Percentiles rank a stretch among this genome's conserved stretches.
Evolutionary conservation across 1,140 invertebrate species (phyloP).

Genomic region (Orussus abietinus): DNA sequence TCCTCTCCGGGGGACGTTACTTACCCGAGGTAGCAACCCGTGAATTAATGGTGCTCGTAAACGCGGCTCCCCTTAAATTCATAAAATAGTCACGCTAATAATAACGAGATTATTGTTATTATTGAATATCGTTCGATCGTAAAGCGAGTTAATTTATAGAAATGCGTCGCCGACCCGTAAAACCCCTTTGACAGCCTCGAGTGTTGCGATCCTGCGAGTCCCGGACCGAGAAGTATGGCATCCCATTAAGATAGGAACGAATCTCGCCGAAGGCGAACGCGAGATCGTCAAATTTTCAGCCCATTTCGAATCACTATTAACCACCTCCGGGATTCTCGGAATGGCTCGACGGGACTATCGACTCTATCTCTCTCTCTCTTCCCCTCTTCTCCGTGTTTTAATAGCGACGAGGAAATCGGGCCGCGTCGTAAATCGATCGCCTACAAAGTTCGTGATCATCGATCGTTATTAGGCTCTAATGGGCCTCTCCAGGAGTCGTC

Average conservation of each 20-base stretch:
- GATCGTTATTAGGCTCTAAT: too few relatives aligned
- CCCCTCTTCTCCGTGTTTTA: too few relatives aligned
- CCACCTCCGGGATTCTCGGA: too few relatives aligned
- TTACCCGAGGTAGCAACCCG: too few relatives aligned
- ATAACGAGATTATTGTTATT: conserved; percentile 23
- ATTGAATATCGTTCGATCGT: conserved; percentile 30
- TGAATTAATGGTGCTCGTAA: conserved; percentile 22
- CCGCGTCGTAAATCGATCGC: too few relatives aligned
- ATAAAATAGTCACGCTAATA: conserved; percentile 26
- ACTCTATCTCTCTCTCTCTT: too few relatives aligned
- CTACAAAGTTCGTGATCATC: too few relatives aligned
- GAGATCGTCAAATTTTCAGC: not conserved
- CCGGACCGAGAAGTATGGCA: conserved; percentile 14
- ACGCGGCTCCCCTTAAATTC: conserved; percentile 16
- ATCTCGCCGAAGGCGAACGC: not conserved
- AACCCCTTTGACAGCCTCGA: conserved; percentile 16
- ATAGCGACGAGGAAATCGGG: too few relatives aligned
- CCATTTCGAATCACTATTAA: too few relatives aligned
- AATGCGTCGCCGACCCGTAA: conserved; percentile 21
- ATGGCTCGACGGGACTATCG: too few relatives aligned
- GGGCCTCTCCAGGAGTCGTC: too few relatives aligned
- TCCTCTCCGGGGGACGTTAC: too few relatives aligned
- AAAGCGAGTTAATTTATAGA: conserved; percentile 27
- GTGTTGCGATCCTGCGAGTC: conserved; percentile 2
- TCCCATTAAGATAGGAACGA: conserved; percentile 28